Conservation (phyloP, 2,113 vertebrate genomes). For the Caretta caretta region DNA sequence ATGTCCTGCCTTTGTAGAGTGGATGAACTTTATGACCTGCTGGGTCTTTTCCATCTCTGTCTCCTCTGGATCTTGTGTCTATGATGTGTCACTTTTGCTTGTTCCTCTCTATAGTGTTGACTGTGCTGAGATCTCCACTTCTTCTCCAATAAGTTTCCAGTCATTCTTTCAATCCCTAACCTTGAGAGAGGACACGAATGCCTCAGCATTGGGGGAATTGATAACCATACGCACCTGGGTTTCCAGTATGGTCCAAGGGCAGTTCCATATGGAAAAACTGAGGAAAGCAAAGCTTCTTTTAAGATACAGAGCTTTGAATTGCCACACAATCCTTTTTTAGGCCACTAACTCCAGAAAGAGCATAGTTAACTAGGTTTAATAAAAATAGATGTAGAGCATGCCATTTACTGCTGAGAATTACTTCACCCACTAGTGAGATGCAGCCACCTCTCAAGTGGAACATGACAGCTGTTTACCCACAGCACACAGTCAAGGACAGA, state of each 20-base stretch:
- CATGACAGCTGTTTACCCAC: neutral
- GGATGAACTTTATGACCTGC: neutral
- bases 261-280: neutral
- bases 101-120: neutral
- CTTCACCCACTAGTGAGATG: neutral
- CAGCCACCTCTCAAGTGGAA: neutral
- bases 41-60: neutral
- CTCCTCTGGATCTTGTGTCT: neutral
- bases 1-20: neutral
- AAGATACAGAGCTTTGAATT: neutral
- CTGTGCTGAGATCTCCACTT: neutral
- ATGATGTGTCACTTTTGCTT: neutral
- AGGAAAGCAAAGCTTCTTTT: neutral
- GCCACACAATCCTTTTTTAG: neutral
- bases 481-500: neutral
- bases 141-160: neutral
- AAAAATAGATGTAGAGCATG: neutral
- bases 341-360: neutral
- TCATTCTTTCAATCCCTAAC: neutral
- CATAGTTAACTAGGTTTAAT: neutral
- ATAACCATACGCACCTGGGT: neutral
- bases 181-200: neutral
- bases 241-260: neutral
- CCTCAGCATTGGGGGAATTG: neutral
- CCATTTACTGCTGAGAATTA: neutral